Percentiles rank a stretch among this genome's conserved stretches.
phyloP scores from a whole-genome alignment of 2,797 vertebrate genomes.

The Acrossocheilus fasciatus region DNA sequence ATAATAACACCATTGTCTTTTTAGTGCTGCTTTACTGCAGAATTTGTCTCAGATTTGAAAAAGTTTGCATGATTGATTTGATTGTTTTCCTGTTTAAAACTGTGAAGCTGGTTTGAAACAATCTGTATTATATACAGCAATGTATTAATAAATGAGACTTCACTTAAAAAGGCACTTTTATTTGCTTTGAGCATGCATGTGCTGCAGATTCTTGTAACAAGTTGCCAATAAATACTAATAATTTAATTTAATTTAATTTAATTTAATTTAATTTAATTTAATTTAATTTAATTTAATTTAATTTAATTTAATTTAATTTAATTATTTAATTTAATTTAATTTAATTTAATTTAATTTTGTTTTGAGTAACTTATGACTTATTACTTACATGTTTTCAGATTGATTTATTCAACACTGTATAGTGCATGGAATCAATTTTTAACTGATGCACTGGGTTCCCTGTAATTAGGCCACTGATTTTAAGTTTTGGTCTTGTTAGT shows the following conservation, averaged over 20 bases:
- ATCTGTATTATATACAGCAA: background rate
- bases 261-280: background rate
- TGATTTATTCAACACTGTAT: slow-evolving; percentile 57
- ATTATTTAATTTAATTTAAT: too few relatives aligned
- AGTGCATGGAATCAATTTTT: slow-evolving; percentile 53
- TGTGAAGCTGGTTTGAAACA: background rate
- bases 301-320: too few relatives aligned
- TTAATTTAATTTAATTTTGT: too few relatives aligned
- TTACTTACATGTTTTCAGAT: slow-evolving; percentile 27
- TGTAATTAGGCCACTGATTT: slow-evolving; percentile 53
- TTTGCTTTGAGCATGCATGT: background rate
- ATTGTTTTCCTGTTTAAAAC: background rate
- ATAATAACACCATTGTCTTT: background rate
- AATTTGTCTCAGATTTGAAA: background rate
- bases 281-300: too few relatives aligned
- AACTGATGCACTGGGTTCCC: slow-evolving; percentile 45
- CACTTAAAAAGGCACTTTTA: background rate
- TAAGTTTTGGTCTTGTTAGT: slow-evolving; percentile 43
- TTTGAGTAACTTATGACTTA: too few relatives aligned
- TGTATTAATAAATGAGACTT: background rate
- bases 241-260: background rate
- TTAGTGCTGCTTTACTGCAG: background rate
- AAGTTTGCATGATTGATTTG: background rate
- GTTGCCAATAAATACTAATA: background rate
- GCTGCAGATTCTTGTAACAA: background rate